A percentile compares a stretch with the other conserved stretches of the same genome.
These are phyloP conservation scores for Dicyrtomina minuta DNA, from an alignment of 2,888 invertebrate genomes.

Conservation along the genomic window DNA sequence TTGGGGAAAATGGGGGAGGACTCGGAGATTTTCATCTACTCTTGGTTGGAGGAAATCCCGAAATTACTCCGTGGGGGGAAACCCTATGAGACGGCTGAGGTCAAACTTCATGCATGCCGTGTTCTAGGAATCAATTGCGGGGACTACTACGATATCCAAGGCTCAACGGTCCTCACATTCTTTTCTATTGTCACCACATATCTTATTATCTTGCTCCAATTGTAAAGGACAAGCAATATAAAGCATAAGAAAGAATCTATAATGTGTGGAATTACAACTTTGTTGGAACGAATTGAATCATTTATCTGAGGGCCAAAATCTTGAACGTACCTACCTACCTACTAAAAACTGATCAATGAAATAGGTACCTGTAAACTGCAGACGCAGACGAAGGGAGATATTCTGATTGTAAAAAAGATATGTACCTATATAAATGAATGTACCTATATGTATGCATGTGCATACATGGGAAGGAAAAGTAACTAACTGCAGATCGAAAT, in stretches of 20 bases:
- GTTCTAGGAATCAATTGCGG: constrained; percentile 52
- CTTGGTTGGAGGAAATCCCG: constrained; percentile 52
- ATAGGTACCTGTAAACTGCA: too few relatives aligned
- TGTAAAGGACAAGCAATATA: constrained; percentile 37
- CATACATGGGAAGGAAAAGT: too few relatives aligned
- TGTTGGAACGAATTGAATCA: too few relatives aligned
- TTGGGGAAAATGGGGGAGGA: constrained; percentile 50
- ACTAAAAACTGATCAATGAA: too few relatives aligned
- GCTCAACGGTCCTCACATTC: constrained; percentile 49
- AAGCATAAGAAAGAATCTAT: neutral
- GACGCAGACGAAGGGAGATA: too few relatives aligned
- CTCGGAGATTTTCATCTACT: constrained; percentile 52
- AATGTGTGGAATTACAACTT: too few relatives aligned
- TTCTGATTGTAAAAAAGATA: too few relatives aligned
- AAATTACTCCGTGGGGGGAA: constrained; percentile 50
- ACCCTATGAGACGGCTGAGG: constrained; percentile 51
- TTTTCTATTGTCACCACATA: constrained; percentile 51
- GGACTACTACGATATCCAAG: constrained; percentile 51
- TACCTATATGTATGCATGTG: too few relatives aligned
- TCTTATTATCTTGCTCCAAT: constrained; percentile 48
- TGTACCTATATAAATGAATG: too few relatives aligned
- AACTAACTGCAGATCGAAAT: too few relatives aligned
- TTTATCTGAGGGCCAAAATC: too few relatives aligned
- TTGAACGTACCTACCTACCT: too few relatives aligned
- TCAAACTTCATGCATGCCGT: constrained; percentile 51